A percentile compares a stretch with the other conserved stretches of the same genome.
phyloP scores from a whole-genome alignment of 1,140 invertebrate genomes.

The Hormaphis cornu region DNA sequence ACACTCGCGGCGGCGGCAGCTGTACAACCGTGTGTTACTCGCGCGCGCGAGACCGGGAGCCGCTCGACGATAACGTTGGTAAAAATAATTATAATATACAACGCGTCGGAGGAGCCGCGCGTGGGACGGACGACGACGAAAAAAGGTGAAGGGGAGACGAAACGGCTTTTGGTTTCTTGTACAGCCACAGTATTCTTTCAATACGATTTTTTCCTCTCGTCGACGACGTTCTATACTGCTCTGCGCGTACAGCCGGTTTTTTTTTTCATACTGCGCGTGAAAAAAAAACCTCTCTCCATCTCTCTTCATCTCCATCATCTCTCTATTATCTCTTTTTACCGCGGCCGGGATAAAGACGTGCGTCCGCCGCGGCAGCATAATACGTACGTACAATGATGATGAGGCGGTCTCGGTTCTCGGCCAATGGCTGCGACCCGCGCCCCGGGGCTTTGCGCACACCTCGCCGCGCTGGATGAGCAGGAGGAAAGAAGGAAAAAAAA shows the following conservation, averaged over 20 bases:
- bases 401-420: slow-evolving; percentile 20
- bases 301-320: too few species aligned
- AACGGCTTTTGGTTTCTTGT: too few species aligned
- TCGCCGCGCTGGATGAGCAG: neutral
- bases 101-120: neutral
- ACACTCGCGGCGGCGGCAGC: neutral
- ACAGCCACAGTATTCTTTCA: too few species aligned
- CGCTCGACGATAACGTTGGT: too few species aligned
- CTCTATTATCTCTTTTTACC: too few species aligned
- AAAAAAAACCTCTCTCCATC: neutral
- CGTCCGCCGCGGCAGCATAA: slow-evolving; percentile 12
- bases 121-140: neutral
- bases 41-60: too few species aligned
- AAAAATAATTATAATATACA: too few species aligned
- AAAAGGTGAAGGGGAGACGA: neutral
- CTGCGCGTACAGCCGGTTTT: too few species aligned
- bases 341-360: neutral
- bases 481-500: neutral
- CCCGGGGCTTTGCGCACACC: neutral
- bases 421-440: slow-evolving; percentile 3
- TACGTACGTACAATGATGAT: neutral
- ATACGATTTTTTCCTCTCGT: too few species aligned
- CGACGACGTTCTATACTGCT: too few species aligned
- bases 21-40: too few species aligned
- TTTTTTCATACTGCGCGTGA: too few species aligned